Conservation (phyloP, 2,888 invertebrate genomes). For the Pheosia tremula region DNA sequence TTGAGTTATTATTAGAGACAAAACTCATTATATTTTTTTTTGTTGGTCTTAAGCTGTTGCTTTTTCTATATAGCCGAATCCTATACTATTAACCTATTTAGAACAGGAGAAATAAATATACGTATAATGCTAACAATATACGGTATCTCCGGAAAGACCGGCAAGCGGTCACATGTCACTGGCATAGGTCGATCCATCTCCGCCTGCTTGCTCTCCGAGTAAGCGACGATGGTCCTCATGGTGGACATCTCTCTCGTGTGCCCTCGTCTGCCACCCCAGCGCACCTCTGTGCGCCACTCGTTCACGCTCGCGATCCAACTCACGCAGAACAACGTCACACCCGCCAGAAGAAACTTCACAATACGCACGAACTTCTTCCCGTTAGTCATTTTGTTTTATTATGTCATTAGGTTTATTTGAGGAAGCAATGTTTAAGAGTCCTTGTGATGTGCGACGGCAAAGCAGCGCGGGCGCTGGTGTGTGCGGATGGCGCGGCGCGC, state of each 20-base stretch:
- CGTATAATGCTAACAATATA: constrained; percentile 59
- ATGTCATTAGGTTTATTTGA: constrained; percentile 40
- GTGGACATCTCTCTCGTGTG: constrained; percentile 53
- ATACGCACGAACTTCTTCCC: constrained; percentile 65
- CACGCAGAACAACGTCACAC: constrained; percentile 71
- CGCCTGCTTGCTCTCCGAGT: constrained; percentile 83
- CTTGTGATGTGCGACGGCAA: constrained; percentile 27
- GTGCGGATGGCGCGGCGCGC: constrained; percentile 55
- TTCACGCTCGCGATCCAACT: constrained; percentile 76
- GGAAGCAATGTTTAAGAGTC: constrained; percentile 24
- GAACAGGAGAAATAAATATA: no score
- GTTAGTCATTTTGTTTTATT: constrained; percentile 54
- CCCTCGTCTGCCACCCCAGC: constrained; percentile 52
- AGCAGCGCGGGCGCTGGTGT: constrained; percentile 43
- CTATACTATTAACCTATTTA: no score
- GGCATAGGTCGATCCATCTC: constrained; percentile 78
- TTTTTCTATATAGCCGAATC: no score
- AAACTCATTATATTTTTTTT: no score
- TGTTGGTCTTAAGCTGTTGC: no score
- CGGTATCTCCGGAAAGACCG: constrained; percentile 62
- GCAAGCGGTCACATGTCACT: constrained; percentile 70
- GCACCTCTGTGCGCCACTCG: constrained; percentile 67
- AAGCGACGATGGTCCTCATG: constrained; percentile 85
- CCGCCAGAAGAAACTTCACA: constrained; percentile 69
- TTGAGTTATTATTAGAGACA: no score